These are phyloP conservation scores for Brienomyrus longianalis DNA, from an alignment of 2,113 vertebrate species.

Conservation along the genomic window DNA sequence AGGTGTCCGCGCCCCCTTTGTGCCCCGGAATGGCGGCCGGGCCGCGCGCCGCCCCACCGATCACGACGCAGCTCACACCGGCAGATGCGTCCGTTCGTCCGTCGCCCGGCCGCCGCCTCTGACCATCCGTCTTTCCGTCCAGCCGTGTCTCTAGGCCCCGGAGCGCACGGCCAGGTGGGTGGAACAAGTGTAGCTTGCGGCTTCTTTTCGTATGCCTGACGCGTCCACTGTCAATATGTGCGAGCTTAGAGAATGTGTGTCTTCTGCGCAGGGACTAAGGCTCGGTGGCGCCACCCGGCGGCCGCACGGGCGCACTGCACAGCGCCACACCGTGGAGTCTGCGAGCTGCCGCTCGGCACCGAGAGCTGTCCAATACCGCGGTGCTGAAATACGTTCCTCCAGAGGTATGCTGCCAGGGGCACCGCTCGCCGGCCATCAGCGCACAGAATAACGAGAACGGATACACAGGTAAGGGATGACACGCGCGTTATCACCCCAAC, in stretches of 20 bases:
- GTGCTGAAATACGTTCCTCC: constrained; percentile 41
- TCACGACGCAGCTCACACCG: not conserved
- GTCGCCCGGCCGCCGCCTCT: not conserved
- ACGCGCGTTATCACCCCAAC: not conserved
- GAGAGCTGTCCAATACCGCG: constrained; percentile 51
- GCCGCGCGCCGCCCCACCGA: not conserved
- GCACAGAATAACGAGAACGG: not conserved
- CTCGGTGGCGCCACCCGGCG: constrained; percentile 43
- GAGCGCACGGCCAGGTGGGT: constrained; percentile 32
- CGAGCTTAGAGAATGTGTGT: constrained; percentile 19
- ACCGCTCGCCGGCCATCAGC: not conserved
- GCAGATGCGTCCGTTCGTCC: not conserved
- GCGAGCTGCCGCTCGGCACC: not conserved
- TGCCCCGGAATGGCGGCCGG: not conserved
- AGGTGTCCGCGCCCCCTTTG: not conserved
- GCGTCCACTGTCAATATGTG: constrained; percentile 55
- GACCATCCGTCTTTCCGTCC: not conserved
- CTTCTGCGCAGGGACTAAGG: constrained; percentile 12
- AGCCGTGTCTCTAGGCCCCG: constrained; percentile 18
- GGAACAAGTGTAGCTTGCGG: constrained; percentile 28
- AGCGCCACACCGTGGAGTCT: not conserved
- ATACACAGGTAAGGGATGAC: not conserved
- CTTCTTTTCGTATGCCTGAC: constrained; percentile 49
- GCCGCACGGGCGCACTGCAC: constrained; percentile 32
- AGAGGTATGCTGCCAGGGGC: not conserved